Evolutionary conservation across 2,113 vertebrate genomes (phyloP).

Genomic region (Halichoerus grypus): DNA sequence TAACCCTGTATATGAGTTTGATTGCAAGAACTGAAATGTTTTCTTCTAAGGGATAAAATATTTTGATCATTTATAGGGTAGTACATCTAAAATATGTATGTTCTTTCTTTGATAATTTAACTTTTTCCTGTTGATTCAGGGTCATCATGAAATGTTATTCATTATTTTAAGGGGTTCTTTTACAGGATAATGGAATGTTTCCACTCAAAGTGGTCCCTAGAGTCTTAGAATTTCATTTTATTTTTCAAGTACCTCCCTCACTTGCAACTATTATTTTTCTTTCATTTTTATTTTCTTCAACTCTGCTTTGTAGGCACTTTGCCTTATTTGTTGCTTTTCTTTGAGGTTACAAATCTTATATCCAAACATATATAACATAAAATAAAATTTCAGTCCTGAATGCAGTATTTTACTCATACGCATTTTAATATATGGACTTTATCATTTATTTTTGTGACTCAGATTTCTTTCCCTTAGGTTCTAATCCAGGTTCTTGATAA

Average conservation of each 20-base stretch:
- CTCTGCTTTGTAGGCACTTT: neutral
- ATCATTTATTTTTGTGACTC: neutral
- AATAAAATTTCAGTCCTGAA: constrained; percentile 13
- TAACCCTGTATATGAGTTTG: neutral
- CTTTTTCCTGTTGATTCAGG: neutral
- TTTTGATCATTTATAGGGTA: constrained; percentile 47
- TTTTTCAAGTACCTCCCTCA: neutral
- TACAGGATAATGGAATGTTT: neutral
- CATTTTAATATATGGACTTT: constrained; percentile 18
- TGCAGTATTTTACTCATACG: constrained; percentile 25
- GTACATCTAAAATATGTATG: neutral
- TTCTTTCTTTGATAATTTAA: constrained; percentile 17
- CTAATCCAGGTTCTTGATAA: neutral
- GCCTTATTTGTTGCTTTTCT: neutral
- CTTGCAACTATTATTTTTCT: neutral
- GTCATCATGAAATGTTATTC: neutral
- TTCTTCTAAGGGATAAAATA: constrained; percentile 14
- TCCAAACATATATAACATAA: neutral
- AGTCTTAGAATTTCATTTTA: constrained; percentile 19
- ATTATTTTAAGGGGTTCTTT: neutral
- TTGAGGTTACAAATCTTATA: neutral
- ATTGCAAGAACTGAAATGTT: neutral
- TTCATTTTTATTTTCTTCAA: neutral
- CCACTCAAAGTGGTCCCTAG: neutral
- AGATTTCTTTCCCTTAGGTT: neutral